These are phyloP conservation scores for Gymnocephalus cernua DNA, from an alignment of 2,113 vertebrate genomes.

Conservation along the genomic window DNA sequence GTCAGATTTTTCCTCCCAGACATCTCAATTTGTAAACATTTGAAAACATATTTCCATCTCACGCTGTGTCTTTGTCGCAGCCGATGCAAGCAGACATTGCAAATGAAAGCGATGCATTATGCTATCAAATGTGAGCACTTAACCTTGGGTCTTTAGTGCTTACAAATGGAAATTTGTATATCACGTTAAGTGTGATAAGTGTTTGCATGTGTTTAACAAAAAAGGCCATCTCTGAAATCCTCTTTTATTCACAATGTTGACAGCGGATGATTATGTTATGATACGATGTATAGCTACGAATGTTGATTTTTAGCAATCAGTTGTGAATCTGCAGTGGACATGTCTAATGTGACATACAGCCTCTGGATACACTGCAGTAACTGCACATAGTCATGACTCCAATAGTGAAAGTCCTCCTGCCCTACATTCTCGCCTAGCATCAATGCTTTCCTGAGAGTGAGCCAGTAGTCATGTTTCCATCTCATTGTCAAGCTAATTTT, in stretches of 20 bases:
- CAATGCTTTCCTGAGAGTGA: slow-evolving; percentile 13
- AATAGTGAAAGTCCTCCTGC: slow-evolving; percentile 4
- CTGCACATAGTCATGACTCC: slow-evolving; percentile 27
- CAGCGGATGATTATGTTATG: slow-evolving; percentile 29
- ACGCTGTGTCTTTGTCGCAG: slow-evolving; percentile 55
- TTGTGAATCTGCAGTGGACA: neutral
- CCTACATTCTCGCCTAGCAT: slow-evolving; percentile 31
- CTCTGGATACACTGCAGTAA: slow-evolving; percentile 23
- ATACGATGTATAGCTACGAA: slow-evolving; percentile 6
- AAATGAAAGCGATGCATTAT: slow-evolving; percentile 42
- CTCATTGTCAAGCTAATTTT: too few relatives aligned
- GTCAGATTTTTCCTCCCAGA: slow-evolving; percentile 87
- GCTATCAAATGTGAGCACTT: slow-evolving; percentile 37
- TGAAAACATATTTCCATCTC: slow-evolving; percentile 85
- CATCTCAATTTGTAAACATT: slow-evolving; percentile 93
- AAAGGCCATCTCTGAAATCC: neutral
- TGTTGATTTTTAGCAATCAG: slow-evolving; percentile 1
- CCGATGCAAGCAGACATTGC: slow-evolving; percentile 56
- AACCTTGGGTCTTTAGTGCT: slow-evolving; percentile 23
- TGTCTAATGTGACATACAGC: slow-evolving; percentile 28
- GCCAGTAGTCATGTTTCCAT: neutral
- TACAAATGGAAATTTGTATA: slow-evolving; percentile 40
- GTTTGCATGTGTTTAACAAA: slow-evolving; percentile 36
- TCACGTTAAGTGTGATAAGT: neutral
- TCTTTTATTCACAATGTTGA: slow-evolving; percentile 31